Evolutionary conservation across 2,797 vertebrate species (phyloP).

Genomic region (Thamnophis elegans): DNA sequence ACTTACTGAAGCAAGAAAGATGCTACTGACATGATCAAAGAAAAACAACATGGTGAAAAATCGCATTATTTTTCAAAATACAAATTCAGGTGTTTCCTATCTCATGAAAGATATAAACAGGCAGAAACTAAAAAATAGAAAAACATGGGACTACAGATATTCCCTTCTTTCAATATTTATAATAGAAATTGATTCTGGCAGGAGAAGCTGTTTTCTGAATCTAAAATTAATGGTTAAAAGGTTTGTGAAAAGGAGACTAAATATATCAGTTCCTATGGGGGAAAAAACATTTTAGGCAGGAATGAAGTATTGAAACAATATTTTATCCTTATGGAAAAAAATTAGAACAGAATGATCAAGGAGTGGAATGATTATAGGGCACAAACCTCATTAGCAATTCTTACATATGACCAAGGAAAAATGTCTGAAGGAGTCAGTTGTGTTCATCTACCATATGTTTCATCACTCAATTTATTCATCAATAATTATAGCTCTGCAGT

Average conservation of each 20-base stretch:
- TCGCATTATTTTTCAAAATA: not conserved
- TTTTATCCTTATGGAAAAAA: not conserved
- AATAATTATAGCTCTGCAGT: not conserved
- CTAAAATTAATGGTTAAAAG: not conserved
- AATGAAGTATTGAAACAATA: not conserved
- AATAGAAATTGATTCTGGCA: not conserved
- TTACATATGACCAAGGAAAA: not conserved
- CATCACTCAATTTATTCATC: not conserved
- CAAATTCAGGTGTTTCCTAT: not conserved
- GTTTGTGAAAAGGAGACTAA: not conserved
- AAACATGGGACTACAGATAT: not conserved
- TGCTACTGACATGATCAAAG: not conserved
- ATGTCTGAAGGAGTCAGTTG: not conserved
- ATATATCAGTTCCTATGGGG: not conserved
- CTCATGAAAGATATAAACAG: not conserved
- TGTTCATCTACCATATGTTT: not conserved
- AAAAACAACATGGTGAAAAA: not conserved
- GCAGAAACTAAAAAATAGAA: not conserved
- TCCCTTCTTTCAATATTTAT: not conserved
- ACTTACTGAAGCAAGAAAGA: not conserved
- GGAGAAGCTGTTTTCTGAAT: not conserved
- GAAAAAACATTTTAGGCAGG: not conserved
- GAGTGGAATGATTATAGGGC: not conserved
- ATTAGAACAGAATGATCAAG: not conserved
- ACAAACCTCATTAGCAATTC: not conserved